Base-by-base conservation (phyloP, 1,140 invertebrate genomes). In the Temnothorax curvispinosus region DNA sequence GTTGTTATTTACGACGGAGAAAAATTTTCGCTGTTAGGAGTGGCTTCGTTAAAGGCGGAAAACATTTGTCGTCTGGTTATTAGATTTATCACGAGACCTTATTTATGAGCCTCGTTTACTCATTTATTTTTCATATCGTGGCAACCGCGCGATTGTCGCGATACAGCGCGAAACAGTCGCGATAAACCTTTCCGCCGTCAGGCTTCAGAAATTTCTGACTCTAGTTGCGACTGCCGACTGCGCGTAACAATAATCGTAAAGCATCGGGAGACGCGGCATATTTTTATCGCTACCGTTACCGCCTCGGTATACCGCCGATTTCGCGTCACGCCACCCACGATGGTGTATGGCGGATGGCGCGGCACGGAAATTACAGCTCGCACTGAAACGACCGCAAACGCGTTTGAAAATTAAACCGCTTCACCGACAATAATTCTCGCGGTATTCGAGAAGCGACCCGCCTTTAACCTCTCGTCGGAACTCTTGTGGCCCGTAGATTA, bases 361-460 rank as follows among this genome's bases (percentile, higher is more conserved):
- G 85, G 85, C 41, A 52, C 35, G 67, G 77, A 86, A 86, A 86
- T 86, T 86, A 86, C 77, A 80, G 65, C 78, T 71, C 72, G 78
- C 47, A n/a, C 72, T 41, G 82, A 81, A 80, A 81, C 85, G 65
- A 86, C 85, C 85, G 85, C 85, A 86, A 86, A 86, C 77, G 85
- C 85, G 65, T 86, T 82, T 82, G 85, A 80, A 86, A 86, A 86
- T 86, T 86, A 86, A 86, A 86, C 85, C 85, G 76, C 85, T 81
- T 69, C 85, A 50, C 85, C 78, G 85, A 80, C 64, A 80, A 82
- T 86, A 86, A 86, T 86, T 86, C 77, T 86, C 77, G 85, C 85
- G 85, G 85, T 86, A 86, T 86, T 56, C 82, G 72, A 77, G 74
- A 85, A 76, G 82, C 72, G 62, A 78, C 75, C 69, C 80, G 80